Evolutionary conservation across 2,797 vertebrate species (phyloP).

Genomic region (Chloroceryle amazona): DNA sequence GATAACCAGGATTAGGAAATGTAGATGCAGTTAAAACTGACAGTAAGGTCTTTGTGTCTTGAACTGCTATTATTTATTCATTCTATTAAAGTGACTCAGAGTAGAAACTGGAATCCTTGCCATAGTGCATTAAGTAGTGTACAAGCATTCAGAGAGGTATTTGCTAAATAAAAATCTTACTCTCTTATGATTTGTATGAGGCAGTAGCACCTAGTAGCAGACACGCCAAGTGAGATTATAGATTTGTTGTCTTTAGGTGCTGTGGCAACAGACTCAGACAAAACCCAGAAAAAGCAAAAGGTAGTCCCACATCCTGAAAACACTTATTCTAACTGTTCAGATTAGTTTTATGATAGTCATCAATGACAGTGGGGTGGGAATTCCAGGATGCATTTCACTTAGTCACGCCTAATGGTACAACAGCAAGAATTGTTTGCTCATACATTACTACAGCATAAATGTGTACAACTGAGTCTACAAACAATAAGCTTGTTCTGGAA

Average conservation of each 20-base stretch:
- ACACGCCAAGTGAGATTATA: neutral
- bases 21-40: neutral
- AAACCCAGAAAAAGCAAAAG: neutral
- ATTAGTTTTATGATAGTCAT: neutral
- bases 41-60: neutral
- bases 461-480: neutral
- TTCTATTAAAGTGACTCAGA: neutral
- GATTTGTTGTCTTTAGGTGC: neutral
- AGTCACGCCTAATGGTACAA: neutral
- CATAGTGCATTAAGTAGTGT: neutral
- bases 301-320: rapidly evolving
- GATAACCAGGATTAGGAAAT: neutral
- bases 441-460: neutral
- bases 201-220: neutral
- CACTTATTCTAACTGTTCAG: neutral
- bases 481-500: neutral
- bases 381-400: neutral
- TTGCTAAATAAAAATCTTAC: neutral
- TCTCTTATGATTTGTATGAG: neutral
- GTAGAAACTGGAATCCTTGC: neutral
- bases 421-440: neutral
- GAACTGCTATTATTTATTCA: neutral
- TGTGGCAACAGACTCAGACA: neutral
- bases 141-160: neutral
- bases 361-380: neutral